Evolutionary conservation across 1,140 invertebrate genomes (phyloP).

Genomic region (Paralvinella palmiformis): DNA sequence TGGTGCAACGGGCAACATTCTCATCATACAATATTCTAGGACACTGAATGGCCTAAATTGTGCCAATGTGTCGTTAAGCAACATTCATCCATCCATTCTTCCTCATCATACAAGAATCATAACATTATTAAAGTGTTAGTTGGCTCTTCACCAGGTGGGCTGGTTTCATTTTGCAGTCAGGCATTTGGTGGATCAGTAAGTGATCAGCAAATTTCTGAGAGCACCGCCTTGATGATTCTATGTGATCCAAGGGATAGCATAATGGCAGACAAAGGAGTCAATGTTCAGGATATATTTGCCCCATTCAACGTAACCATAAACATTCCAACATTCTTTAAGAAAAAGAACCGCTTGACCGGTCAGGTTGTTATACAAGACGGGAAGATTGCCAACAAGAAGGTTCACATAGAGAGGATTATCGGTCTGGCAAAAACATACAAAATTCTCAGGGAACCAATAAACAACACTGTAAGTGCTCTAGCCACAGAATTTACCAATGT

Average conservation of each 20-base stretch:
- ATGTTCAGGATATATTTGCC: constrained; percentile 26
- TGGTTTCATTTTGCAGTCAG: constrained; percentile 18
- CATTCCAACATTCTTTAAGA: constrained; percentile 25
- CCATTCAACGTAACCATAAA: constrained; percentile 22
- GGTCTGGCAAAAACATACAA: constrained; percentile 22
- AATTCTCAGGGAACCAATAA: constrained; percentile 18
- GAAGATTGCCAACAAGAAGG: constrained; percentile 19
- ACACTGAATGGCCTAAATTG: no score
- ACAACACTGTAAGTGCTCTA: constrained; percentile 8
- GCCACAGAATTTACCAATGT: constrained; percentile 20
- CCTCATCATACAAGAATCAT: constrained; percentile 24
- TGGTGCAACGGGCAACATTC: no score
- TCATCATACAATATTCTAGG: no score
- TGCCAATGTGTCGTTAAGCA: no score
- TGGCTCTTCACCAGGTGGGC: constrained; percentile 21
- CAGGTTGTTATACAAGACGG: constrained; percentile 21
- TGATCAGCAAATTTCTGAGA: constrained; percentile 24
- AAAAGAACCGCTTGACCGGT: constrained; percentile 21
- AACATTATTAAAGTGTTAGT: constrained; percentile 25
- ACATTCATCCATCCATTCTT: no score
- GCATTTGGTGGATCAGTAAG: constrained; percentile 22
- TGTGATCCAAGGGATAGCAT: constrained; percentile 19
- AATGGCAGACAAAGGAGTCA: constrained; percentile 26
- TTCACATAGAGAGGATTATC: constrained; percentile 24
- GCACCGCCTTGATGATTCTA: constrained; percentile 9